Base-by-base conservation (phyloP, 1,140 invertebrate species). In the Drosophila mojavensis region DNA sequence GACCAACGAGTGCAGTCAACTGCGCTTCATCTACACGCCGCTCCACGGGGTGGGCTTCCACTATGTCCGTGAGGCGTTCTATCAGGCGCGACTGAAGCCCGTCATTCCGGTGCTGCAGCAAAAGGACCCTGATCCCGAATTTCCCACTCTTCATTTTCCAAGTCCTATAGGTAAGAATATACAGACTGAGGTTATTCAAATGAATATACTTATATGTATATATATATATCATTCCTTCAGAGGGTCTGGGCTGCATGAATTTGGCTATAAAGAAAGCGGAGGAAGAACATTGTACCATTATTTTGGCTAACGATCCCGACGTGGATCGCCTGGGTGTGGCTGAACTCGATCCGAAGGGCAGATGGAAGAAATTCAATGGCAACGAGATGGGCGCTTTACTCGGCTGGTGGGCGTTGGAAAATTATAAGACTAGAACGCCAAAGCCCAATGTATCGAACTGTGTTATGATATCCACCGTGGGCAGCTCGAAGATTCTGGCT, bases 221-320 rank as follows among this genome's bases (percentile, higher is more conserved):
- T 39, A 10, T 47, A 1, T 2, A 13, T 11, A 5, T 63, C 7
- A n/a, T 24, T 4, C 28, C 11, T 47, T 0, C 28, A 93, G 99
- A 99, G 93, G 96, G 97, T 3, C 96, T 96, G 91, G 96, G 96
- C 89, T 97, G 97, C 69, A 91, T 99, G 51, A 94, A 96, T 89
- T 93, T 99, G 33, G 96, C 98, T 30, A 96, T 98, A 73, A 94
- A 95, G 91, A 96, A 96, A 28, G 99, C 99, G 0, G 94, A 98
- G 90, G 82, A 93, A 54, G 94, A 95, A 79, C 93, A 94, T 6
- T 96, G 95, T 47, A 94, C 93, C 0, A 91, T 99, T 4, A 97
- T 99, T 75, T 92, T 99, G 30, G 98, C 98, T 1, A 99, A 99
- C 93, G 99, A 99, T 94, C 98, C 99, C 9, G 99, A 99, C 93